phyloP scores from a whole-genome alignment of 2,888 invertebrate species.

The Ormyrus nitidulus region DNA sequence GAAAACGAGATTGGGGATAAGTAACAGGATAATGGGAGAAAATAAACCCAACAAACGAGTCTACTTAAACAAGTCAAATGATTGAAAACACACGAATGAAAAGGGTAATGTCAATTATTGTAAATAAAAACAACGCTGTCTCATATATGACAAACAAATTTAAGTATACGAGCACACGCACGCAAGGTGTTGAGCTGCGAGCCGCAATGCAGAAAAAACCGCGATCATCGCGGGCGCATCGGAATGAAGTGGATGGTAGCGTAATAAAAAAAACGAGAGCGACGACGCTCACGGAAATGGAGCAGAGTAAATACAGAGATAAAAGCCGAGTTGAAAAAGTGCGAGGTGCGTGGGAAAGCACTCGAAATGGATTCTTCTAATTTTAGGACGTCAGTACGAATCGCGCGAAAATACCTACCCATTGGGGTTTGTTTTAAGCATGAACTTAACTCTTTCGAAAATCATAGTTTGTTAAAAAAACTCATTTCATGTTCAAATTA shows the following conservation, averaged over 20 bases:
- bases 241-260: neutral
- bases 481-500: no score
- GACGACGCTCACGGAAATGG: constrained; percentile 7
- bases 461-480: no score
- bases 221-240: neutral
- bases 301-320: neutral
- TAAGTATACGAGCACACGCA: neutral
- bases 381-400: constrained; percentile 37
- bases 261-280: neutral
- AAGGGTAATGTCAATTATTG: constrained; percentile 6
- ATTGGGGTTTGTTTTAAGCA: neutral
- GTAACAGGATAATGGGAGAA: constrained; percentile 42
- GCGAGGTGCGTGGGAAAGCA: neutral
- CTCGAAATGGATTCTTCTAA: constrained; percentile 30
- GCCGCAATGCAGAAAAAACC: neutral
- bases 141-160: no score
- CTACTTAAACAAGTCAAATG: neutral
- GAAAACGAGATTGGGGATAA: constrained; percentile 43
- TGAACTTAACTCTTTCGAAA: no score
- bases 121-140: constrained; percentile 30
- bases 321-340: neutral
- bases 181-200: neutral
- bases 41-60: constrained; percentile 18
- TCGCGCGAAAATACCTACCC: neutral
- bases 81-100: constrained; percentile 23